These are phyloP conservation scores for Misgurnus anguillicaudatus DNA, from an alignment of 2,113 vertebrate genomes.

Conservation along the genomic window DNA sequence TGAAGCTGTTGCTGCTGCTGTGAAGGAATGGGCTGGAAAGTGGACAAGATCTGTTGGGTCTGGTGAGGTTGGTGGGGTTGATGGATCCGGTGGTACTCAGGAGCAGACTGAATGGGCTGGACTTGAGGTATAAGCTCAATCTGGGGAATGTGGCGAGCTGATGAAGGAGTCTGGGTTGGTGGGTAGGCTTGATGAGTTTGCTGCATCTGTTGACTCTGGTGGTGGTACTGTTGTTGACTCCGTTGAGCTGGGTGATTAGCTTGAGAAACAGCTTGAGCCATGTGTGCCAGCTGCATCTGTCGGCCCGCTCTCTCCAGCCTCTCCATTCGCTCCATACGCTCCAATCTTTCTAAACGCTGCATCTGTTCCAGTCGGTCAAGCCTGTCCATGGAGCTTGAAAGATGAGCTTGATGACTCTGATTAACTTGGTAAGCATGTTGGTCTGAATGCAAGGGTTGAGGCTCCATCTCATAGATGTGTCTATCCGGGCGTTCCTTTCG, in stretches of 20 bases:
- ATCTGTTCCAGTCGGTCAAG: conserved; percentile 50
- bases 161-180: conserved; percentile 62
- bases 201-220: conserved; percentile 69
- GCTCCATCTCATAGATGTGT: conserved; percentile 48
- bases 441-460: conserved; percentile 62
- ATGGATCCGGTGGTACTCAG: conserved; percentile 72
- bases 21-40: conserved; percentile 70
- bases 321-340: conserved; percentile 43
- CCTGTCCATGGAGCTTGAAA: conserved; percentile 69
- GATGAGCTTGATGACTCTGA: conserved; percentile 69
- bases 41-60: conserved; percentile 61
- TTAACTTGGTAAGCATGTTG: conserved; percentile 68
- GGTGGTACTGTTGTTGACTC: conserved; percentile 58
- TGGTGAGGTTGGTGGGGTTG: conserved; percentile 69
- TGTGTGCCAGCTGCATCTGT: conserved; percentile 56
- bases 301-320: conserved; percentile 42
- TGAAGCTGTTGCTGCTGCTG: conserved; percentile 50
- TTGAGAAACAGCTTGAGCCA: conserved; percentile 37
- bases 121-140: conserved; percentile 71
- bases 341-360: conserved; percentile 42
- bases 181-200: conserved; percentile 56
- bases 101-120: conserved; percentile 59
- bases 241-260: conserved; percentile 35
- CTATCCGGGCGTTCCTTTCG: conserved; percentile 42
- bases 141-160: conserved; percentile 70